These are phyloP conservation scores for Chromobotia macracanthus DNA, from an alignment of 2,797 vertebrate genomes.

Conservation along the genomic window DNA sequence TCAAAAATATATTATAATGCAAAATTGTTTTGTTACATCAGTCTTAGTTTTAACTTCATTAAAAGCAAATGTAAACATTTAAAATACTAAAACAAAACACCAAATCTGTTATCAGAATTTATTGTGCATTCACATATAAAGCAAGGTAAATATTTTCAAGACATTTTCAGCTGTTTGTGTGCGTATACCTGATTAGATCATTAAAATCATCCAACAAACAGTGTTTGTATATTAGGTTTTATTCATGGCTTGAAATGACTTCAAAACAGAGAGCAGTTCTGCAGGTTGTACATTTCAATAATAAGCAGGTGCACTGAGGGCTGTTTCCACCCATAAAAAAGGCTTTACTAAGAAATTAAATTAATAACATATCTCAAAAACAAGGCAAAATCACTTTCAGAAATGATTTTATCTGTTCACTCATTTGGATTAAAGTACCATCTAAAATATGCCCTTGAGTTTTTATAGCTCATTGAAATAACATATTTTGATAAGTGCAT, in stretches of 20 bases:
- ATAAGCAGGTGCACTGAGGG: constrained; percentile 30
- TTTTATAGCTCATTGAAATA: constrained; percentile 5
- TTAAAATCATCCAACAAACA: not conserved
- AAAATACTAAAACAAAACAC: not conserved
- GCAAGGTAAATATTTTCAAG: not conserved
- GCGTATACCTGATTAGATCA: not conserved
- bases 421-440: not conserved
- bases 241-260: not conserved
- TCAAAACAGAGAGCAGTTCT: not conserved
- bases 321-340: constrained; percentile 19
- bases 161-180: not conserved
- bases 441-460: not conserved
- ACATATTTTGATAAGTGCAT: constrained; percentile 8
- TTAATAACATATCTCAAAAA: constrained; percentile 40
- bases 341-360: constrained; percentile 35
- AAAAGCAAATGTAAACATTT: not conserved
- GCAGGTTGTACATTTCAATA: constrained; percentile 9
- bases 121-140: not conserved
- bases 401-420: constrained; percentile 33
- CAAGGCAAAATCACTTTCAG: constrained; percentile 5
- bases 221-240: not conserved
- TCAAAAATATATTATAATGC: not conserved
- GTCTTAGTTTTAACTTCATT: too few relatives aligned
- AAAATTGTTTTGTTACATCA: too few relatives aligned
- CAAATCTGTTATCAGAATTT: not conserved